phyloP scores from a whole-genome alignment of 2,888 invertebrate species.

The Xestia sexstrigata region DNA sequence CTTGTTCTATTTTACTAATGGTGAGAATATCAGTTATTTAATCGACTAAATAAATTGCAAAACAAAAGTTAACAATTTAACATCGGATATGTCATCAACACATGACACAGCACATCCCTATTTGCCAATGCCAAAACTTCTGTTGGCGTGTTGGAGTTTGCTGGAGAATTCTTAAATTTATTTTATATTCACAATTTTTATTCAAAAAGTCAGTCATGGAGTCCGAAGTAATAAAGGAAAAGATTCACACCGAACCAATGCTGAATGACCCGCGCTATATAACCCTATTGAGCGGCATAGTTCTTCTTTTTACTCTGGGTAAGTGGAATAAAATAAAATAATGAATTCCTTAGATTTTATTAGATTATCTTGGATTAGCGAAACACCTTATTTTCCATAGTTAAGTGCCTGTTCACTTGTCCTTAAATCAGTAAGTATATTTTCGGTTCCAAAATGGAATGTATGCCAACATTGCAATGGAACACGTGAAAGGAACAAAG shows the following conservation, averaged over 20 bases:
- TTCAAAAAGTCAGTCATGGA: conserved; percentile 74
- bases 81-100: background rate
- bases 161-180: conserved; percentile 15
- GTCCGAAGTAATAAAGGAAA: conserved; percentile 86
- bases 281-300: conserved; percentile 86
- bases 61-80: background rate
- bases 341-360: background rate
- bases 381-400: background rate
- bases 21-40: background rate
- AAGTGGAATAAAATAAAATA: conserved; percentile 66
- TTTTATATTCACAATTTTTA: conserved; percentile 6
- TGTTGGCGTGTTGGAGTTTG: conserved; percentile 32
- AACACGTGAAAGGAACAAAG: conserved; percentile 19
- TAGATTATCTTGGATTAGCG: background rate
- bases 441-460: background rate
- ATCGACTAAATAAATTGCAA: background rate
- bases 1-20: no score
- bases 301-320: conserved; percentile 85
- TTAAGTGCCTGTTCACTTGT: background rate
- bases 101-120: conserved; percentile 1
- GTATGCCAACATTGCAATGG: conserved; percentile 43
- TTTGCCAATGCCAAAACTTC: conserved; percentile 15
- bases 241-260: conserved; percentile 86
- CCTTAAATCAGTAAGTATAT: background rate
- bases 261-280: conserved; percentile 87